These are phyloP conservation scores for Episyrphus balteatus DNA, from an alignment of 1,140 invertebrate species.

Conservation along the genomic window DNA sequence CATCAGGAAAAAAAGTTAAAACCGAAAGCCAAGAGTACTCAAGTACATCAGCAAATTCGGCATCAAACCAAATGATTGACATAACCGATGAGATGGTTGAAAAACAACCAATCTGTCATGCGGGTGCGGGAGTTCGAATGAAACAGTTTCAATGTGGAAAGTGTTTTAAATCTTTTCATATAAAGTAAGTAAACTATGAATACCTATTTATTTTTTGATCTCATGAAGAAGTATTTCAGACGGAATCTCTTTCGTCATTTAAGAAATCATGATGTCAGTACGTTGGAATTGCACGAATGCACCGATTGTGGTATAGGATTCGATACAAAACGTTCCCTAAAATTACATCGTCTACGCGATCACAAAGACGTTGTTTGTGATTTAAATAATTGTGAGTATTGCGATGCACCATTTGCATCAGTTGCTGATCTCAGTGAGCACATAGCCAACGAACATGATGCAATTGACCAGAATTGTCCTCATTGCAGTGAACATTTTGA, in stretches of 20 bases:
- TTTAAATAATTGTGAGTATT: slow-evolving; percentile 4
- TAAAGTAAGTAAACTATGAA: slow-evolving; percentile 12
- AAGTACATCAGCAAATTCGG: background rate
- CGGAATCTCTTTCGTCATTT: slow-evolving; percentile 10
- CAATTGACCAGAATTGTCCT: background rate
- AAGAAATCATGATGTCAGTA: slow-evolving; percentile 2
- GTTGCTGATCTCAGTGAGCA: slow-evolving; percentile 1
- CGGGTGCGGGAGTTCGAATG: slow-evolving; percentile 1
- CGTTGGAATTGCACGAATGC: background rate
- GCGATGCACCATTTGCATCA: background rate
- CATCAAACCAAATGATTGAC: background rate
- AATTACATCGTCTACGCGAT: slow-evolving; percentile 1
- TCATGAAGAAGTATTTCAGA: background rate
- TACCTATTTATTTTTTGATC: too few species aligned
- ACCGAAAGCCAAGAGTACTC: background rate
- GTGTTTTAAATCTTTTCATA: slow-evolving; percentile 12
- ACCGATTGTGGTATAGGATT: slow-evolving; percentile 1
- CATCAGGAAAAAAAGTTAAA: background rate
- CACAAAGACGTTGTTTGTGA: slow-evolving; percentile 3
- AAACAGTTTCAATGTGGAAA: slow-evolving; percentile 11
- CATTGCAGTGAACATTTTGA: background rate
- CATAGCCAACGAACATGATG: background rate
- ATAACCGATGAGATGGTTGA: background rate
- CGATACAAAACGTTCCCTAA: background rate
- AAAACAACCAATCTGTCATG: slow-evolving; percentile 1